Evolutionary conservation across 2,888 invertebrate species (phyloP).

Genomic region (Acrocyrtus sp.): DNA sequence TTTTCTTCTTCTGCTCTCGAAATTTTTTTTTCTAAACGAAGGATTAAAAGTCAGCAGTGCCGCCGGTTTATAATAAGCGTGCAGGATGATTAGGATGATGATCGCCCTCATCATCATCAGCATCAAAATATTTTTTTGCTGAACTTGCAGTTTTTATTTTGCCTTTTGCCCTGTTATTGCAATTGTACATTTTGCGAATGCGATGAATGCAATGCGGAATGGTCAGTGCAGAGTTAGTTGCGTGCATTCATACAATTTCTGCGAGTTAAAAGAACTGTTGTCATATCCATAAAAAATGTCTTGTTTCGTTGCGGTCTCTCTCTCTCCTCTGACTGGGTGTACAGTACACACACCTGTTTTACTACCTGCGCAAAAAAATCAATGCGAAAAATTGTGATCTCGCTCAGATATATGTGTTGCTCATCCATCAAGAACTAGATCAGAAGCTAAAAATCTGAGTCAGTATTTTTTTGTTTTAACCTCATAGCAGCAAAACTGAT

Average conservation of each 20-base stretch:
- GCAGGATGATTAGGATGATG: background rate
- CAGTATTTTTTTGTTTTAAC: background rate
- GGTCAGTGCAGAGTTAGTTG: background rate
- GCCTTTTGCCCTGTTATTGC: too few relatives aligned
- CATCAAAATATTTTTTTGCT: too few relatives aligned
- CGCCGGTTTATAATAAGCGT: background rate
- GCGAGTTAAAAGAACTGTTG: background rate
- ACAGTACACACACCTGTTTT: background rate
- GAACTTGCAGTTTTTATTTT: too few relatives aligned
- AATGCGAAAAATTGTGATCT: too few relatives aligned
- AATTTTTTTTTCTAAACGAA: background rate
- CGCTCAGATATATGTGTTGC: too few relatives aligned
- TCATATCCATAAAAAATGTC: background rate
- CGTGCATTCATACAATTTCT: background rate
- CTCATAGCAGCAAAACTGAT: background rate
- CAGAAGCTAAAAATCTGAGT: constrained; percentile 31
- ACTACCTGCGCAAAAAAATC: constrained; percentile 7
- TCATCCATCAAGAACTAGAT: constrained; percentile 51
- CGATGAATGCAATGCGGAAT: too few relatives aligned
- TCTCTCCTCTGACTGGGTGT: too few relatives aligned
- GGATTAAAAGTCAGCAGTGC: background rate
- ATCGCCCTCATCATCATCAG: background rate
- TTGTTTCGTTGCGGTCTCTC: background rate
- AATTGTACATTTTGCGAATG: too few relatives aligned
- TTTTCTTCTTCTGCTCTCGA: too few relatives aligned